Conservation (phyloP, 1,140 invertebrate genomes). For the Euura lappo region DNA sequence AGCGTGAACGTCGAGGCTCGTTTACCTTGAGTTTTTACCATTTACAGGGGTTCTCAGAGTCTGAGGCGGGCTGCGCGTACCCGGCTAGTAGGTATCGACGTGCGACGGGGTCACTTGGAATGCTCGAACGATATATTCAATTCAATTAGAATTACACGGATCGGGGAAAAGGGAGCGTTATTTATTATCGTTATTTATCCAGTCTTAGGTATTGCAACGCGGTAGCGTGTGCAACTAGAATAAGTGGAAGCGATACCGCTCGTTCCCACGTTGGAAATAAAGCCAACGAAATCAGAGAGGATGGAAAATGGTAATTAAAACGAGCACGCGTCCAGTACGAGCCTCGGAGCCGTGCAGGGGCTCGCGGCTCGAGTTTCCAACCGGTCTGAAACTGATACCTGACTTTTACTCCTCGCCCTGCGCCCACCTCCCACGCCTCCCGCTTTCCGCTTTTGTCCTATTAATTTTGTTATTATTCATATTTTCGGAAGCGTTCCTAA, state of each 20-base stretch:
- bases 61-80: background rate
- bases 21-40: slow-evolving; percentile 56
- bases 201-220: background rate
- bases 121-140: background rate
- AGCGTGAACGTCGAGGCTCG: slow-evolving; percentile 44
- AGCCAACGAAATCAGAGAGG: slow-evolving; percentile 39
- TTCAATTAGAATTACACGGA: background rate
- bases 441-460: slow-evolving; percentile 7
- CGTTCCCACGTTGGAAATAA: slow-evolving; percentile 31
- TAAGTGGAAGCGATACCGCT: slow-evolving; percentile 30
- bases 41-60: slow-evolving; percentile 50
- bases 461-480: no score
- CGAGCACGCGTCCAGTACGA: slow-evolving; percentile 27
- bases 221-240: background rate
- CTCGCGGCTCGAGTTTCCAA: slow-evolving; percentile 42
- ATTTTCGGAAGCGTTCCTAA: no score
- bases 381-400: slow-evolving; percentile 47
- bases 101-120: background rate
- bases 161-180: background rate
- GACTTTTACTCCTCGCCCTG: slow-evolving; percentile 25
- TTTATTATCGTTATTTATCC: background rate
- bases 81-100: background rate
- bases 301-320: slow-evolving; percentile 45
- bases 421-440: slow-evolving; percentile 9
- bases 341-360: slow-evolving; percentile 33